Evolutionary conservation across 2,113 vertebrate genomes (phyloP), one percentile per base, ranked within the genome.

Genomic region (Etheostoma spectabile): DNA sequence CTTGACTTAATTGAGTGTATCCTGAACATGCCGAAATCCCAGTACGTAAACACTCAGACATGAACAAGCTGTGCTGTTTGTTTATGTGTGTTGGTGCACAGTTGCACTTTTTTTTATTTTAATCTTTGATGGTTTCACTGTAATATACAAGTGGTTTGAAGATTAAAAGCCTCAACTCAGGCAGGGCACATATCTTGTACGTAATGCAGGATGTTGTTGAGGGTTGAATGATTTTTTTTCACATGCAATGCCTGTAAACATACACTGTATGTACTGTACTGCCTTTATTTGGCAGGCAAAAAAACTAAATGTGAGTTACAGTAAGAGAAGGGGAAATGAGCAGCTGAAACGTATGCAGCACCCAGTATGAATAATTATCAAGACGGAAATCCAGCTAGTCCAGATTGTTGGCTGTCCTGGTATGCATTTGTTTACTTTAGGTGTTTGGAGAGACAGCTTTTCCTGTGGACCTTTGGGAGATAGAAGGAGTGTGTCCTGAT

Each of bases 381-480:
- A 15, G 35, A 42, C 0, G 3, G 18, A 63, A 76, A 77, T 83
- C 59, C 77, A 53, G 57, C 57, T 60, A 3, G 46, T 42, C 49
- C 35, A 57, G 66, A 60, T 51, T 52, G 59, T 81, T 78, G 60
- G 42, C 76, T 70, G 33, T 82, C 68, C 55, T 84, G 83, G 62
- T 80, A 82, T 88, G 79, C 42, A 45, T 89, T 75, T 92, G 84
- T 91, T 91, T 87, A 91, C 83, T 27, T 79, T 72, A 61, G 74
- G 82, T 88, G 82, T 87, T 88, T 78, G 86, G 62, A 81, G 77
- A 87, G 77, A 85, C 82, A 67, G 57, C 86, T 86, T 88, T 93
- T 93, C 82, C 90, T 88, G 85, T 91, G 86, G 84, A 88, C 79
- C 80, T 76, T 59, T 75, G 87, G 79, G 88, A 85, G 67, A 61